A percentile compares a stretch with the other conserved stretches of the same genome.
Conservation (phyloP, 2,888 invertebrate genomes). For the Emmelina monodactyla region DNA sequence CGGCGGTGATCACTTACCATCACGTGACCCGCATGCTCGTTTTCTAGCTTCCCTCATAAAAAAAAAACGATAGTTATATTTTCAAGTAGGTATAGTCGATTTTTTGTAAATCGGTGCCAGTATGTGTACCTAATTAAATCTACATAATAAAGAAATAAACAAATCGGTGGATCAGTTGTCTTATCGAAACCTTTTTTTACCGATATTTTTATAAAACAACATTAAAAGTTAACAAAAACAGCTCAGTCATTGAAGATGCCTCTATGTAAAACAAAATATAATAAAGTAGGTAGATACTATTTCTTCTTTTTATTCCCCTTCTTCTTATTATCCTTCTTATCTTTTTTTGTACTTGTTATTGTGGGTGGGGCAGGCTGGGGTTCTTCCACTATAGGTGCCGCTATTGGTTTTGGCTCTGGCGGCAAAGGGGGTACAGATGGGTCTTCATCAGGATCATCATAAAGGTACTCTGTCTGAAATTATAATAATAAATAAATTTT, state of each 20-base stretch:
- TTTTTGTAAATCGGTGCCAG: too few relatives aligned
- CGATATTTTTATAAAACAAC: too few relatives aligned
- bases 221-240: constrained; percentile 21
- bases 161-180: too few relatives aligned
- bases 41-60: too few relatives aligned
- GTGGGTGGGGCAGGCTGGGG: constrained; percentile 15
- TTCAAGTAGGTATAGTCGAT: too few relatives aligned
- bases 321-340: constrained; percentile 8
- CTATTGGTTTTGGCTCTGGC: constrained; percentile 13
- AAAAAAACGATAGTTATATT: too few relatives aligned
- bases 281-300: constrained; percentile 8
- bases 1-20: too few relatives aligned
- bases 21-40: too few relatives aligned
- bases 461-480: constrained; percentile 37
- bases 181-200: too few relatives aligned
- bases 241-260: not conserved
- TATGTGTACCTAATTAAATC: too few relatives aligned
- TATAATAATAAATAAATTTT: constrained; percentile 1
- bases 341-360: constrained; percentile 12
- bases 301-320: constrained; percentile 16
- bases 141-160: too few relatives aligned
- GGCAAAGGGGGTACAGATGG: constrained; percentile 39
- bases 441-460: constrained; percentile 43
- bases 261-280: not conserved
- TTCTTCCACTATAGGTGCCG: constrained; percentile 15